Evolutionary conservation across 1,140 invertebrate genomes (phyloP).

Genomic region (Listronotus bonariensis): DNA sequence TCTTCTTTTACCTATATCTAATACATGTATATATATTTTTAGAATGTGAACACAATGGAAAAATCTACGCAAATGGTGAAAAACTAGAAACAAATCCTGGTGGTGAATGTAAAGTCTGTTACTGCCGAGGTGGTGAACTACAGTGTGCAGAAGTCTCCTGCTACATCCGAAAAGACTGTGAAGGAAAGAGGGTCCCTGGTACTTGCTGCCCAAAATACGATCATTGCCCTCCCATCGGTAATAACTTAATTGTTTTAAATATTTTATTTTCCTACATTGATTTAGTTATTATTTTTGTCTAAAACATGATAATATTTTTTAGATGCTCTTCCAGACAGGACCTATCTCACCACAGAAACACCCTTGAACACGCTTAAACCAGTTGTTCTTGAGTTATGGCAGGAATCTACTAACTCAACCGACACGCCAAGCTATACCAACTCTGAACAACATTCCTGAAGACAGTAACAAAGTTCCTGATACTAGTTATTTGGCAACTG

Average conservation of each 20-base stretch:
- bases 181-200: conserved; percentile 68
- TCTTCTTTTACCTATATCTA: too few species aligned
- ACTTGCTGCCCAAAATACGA: conserved; percentile 80
- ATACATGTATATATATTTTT: conserved; percentile 45
- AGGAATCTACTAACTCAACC: conserved; percentile 7
- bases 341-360: conserved; percentile 17
- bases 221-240: conserved; percentile 72
- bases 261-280: too few species aligned
- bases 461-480: conserved; percentile 36
- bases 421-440: neutral
- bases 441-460: conserved; percentile 16
- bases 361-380: conserved; percentile 12
- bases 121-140: conserved; percentile 77
- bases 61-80: conserved; percentile 75
- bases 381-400: conserved; percentile 9
- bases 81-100: conserved; percentile 67
- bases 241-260: too few species aligned
- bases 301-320: too few species aligned
- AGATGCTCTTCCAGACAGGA: conserved; percentile 26
- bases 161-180: conserved; percentile 73
- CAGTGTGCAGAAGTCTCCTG: conserved; percentile 76
- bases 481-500: conserved; percentile 23
- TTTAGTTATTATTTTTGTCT: too few species aligned
- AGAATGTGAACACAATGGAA: conserved; percentile 78
- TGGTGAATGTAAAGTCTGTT: conserved; percentile 76